phyloP scores from a whole-genome alignment of 1,140 invertebrate genomes.

The Wiebesia pumilae region DNA sequence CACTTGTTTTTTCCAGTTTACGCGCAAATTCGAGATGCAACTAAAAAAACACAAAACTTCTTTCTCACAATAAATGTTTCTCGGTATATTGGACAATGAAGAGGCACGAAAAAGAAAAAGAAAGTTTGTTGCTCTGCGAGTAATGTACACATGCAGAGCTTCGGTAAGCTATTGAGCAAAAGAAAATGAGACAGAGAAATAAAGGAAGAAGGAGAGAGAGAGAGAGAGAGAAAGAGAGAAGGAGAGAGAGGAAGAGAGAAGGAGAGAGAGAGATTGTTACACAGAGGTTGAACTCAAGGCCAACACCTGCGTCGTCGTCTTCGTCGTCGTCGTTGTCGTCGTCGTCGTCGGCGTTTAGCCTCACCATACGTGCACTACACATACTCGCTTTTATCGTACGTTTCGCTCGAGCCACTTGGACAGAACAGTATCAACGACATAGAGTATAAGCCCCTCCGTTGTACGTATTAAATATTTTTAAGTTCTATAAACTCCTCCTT shows the following conservation, averaged over 20 bases:
- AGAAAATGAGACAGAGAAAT: too few species aligned
- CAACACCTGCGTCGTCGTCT: slow-evolving; percentile 41
- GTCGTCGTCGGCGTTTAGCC: slow-evolving; percentile 1
- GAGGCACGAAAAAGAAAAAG: slow-evolving; percentile 12
- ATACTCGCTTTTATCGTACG: neutral
- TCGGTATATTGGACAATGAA: slow-evolving; percentile 9
- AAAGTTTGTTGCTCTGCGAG: slow-evolving; percentile 20
- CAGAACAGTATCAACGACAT: neutral
- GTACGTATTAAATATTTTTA: slow-evolving; percentile 30
- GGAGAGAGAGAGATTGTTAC: slow-evolving; percentile 26
- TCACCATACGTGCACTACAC: neutral
- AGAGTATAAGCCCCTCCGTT: neutral
- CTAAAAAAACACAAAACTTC: slow-evolving; percentile 3
- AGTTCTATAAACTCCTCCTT: neutral
- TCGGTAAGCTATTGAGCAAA: neutral
- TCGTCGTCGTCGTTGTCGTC: neutral
- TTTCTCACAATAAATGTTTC: slow-evolving; percentile 34
- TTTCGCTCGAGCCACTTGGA: neutral
- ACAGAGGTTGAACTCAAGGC: slow-evolving; percentile 35
- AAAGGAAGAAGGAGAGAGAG: neutral
- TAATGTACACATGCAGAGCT: slow-evolving; percentile 8
- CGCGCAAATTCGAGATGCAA: neutral
- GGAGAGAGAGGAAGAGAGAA: neutral
- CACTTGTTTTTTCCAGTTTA: neutral
- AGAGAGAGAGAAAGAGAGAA: neutral